Base-by-base conservation (phyloP, 1,140 invertebrate genomes). In the Atta cephalotes region DNA sequence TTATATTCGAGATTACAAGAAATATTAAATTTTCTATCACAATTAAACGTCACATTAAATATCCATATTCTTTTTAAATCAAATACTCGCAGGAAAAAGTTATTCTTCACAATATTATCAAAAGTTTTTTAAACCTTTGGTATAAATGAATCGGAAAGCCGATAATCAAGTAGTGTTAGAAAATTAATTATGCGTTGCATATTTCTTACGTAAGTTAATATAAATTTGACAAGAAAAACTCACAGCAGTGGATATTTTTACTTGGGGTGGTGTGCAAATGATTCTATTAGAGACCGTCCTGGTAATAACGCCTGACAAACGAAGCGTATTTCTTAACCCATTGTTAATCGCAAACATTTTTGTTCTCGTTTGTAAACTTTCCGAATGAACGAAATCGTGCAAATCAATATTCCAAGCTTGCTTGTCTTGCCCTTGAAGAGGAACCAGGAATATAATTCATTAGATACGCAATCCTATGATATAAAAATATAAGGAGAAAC, bases 131-230 rank as follows among this genome's bases (percentile, higher is more conserved):
- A 9, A 39, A 39, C 7, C 31, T 0, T 35, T 5, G 31, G 5
- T 35, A 35, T 35, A 35, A 35, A 5, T 35, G 5, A 35, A 35
- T 16, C 51, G 12, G 14, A 45, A 45, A 45, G 39, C 31, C 31
- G 5, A 35, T 35, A 0, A 35, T 35, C 0, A 35, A 6, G 31
- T 5, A 35, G 5, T 6, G 31, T 35, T 6, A 35, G 0, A 7
- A 76, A 58, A 28, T 62, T 82, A 82, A 60, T 25, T 49, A 16
- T 12, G 79, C 7, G 7, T 4, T 14, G 28, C 14, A 53, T 35
- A 6, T 51, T 9, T 81, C 66, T 81, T 84, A 84, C 14, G 58
- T 84, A 76, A 84, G 25, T 60, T 3, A 14, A 39, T 3, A 31
- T 45, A 35, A n/a, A n/a, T 39, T 39, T 39, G 35, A 14, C 0